A percentile compares a stretch with the other conserved stretches of the same genome.
These are phyloP conservation scores for Rhizomys pruinosus DNA, from an alignment of 2,113 vertebrate genomes.

Conservation along the genomic window DNA sequence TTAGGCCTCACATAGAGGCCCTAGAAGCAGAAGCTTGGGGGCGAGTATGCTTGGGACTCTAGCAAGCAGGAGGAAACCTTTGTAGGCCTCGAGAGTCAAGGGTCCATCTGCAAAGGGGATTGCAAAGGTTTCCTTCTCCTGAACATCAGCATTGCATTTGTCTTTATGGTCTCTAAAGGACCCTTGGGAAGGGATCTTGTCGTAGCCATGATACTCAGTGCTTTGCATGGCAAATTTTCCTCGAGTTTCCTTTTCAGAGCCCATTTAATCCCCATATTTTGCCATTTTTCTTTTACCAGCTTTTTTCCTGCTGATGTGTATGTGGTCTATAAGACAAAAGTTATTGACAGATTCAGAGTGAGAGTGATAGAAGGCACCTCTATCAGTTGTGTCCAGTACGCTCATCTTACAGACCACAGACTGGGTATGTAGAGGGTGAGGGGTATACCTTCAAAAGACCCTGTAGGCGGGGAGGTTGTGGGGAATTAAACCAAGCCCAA, in stretches of 20 bases:
- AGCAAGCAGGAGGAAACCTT: not conserved
- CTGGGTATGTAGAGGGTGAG: not conserved
- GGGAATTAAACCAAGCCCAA: not conserved
- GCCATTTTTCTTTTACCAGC: not conserved
- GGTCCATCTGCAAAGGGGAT: not conserved
- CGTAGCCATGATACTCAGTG: not conserved
- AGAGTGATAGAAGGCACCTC: not conserved
- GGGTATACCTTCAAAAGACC: not conserved
- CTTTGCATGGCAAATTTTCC: not conserved
- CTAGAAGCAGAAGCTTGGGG: not conserved
- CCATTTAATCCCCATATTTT: not conserved
- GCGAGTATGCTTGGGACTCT: not conserved
- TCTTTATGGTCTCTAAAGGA: constrained; percentile 20
- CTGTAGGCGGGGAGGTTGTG: not conserved
- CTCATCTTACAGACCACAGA: not conserved
- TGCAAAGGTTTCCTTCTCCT: not conserved
- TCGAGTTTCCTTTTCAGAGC: constrained; percentile 17
- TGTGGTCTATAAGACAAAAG: not conserved
- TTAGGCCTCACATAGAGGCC: not conserved
- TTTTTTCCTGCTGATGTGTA: not conserved
- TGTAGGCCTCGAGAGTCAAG: not conserved
- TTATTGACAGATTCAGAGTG: not conserved
- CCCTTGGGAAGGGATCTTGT: not conserved
- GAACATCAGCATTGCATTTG: not conserved
- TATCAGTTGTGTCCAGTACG: not conserved